phyloP scores from a whole-genome alignment of 2,888 invertebrate genomes.

The Operophtera brumata region DNA sequence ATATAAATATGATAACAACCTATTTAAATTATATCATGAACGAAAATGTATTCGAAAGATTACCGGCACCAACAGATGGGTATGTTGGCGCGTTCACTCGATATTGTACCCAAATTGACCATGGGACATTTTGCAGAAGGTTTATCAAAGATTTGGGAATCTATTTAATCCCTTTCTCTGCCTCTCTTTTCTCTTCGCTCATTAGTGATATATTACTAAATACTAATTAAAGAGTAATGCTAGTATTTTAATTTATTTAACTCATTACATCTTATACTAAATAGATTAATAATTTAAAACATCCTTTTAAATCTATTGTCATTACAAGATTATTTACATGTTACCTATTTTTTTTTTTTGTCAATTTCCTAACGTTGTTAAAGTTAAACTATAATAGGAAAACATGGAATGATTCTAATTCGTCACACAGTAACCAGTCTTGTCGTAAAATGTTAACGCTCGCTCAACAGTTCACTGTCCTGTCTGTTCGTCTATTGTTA shows the following conservation, averaged over 20 bases:
- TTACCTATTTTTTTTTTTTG: not conserved
- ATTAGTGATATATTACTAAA: not conserved
- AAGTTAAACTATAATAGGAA: constrained; percentile 1
- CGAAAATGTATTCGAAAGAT: constrained; percentile 22
- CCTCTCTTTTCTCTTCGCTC: too few relatives aligned
- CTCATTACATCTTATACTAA: constrained; percentile 12
- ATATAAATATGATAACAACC: constrained; percentile 3
- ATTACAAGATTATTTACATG: constrained; percentile 15
- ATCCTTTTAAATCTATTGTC: constrained; percentile 8
- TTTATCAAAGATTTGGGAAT: constrained; percentile 15
- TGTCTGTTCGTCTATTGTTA: too few relatives aligned
- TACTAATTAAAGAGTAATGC: constrained; percentile 6
- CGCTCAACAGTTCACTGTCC: constrained; percentile 66
- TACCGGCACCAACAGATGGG: constrained; percentile 5
- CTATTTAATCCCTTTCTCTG: constrained; percentile 2
- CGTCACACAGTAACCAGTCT: constrained; percentile 18
- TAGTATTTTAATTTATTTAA: constrained; percentile 8
- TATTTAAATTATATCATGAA: constrained; percentile 15
- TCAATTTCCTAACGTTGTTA: not conserved
- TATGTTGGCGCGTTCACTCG: constrained; percentile 1
- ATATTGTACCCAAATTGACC: constrained; percentile 9
- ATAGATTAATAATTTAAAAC: constrained; percentile 17
- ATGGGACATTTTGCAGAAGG: constrained; percentile 2
- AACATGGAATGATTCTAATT: constrained; percentile 11
- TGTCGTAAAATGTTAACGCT: constrained; percentile 9